These are phyloP conservation scores for Isoperla grammatica DNA, from an alignment of 2,888 invertebrate genomes.

Conservation along the genomic window DNA sequence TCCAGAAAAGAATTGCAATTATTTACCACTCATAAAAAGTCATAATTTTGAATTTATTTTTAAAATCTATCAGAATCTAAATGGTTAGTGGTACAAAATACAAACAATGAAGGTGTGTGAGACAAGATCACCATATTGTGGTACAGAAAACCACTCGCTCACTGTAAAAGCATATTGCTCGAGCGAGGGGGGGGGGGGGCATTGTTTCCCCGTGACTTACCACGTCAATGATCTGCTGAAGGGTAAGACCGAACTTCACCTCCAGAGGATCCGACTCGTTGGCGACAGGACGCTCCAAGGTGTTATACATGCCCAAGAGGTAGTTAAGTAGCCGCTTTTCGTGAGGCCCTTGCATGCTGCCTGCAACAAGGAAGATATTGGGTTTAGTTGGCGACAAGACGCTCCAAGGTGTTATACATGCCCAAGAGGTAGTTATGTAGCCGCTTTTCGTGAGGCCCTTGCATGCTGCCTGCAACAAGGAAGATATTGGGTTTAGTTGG, in stretches of 20 bases:
- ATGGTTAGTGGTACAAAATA: too few relatives aligned
- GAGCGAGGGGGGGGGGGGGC: too few relatives aligned
- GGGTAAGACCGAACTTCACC: constrained; percentile 84
- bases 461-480: constrained; percentile 73
- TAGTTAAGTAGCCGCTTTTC: constrained; percentile 83
- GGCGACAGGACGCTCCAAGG: constrained; percentile 83
- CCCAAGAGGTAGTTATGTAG: constrained; percentile 76
- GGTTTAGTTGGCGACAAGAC: constrained; percentile 44
- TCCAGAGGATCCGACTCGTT: constrained; percentile 87
- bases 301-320: constrained; percentile 77
- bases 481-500: constrained; percentile 87
- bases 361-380: constrained; percentile 49
- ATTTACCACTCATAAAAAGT: too few relatives aligned
- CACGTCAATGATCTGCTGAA: constrained; percentile 93
- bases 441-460: constrained; percentile 85
- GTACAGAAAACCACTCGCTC: too few relatives aligned
- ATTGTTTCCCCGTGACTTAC: constrained; percentile 58
- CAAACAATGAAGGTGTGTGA: too few relatives aligned
- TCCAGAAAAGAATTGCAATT: too few relatives aligned
- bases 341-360: constrained; percentile 82
- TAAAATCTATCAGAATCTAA: too few relatives aligned
- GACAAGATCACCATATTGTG: too few relatives aligned
- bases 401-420: constrained; percentile 79
- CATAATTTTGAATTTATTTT: too few relatives aligned
- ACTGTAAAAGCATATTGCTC: too few relatives aligned